Conservation (phyloP, 2,888 invertebrate genomes). For the Mylabris sibirica region DNA sequence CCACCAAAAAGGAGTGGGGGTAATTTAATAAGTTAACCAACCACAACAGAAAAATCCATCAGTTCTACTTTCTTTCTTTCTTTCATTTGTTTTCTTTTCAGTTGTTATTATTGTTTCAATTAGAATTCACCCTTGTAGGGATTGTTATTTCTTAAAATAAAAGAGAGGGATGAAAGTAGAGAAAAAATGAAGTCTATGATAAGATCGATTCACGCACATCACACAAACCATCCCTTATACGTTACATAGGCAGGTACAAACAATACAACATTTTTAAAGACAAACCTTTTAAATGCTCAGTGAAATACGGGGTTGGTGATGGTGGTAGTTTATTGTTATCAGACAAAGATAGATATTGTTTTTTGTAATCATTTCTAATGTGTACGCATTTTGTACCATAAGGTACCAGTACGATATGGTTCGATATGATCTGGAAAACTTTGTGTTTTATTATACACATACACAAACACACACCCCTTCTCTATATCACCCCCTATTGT, state of each 20-base stretch:
- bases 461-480: not conserved
- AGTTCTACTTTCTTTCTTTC: not conserved
- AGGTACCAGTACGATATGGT: constrained; percentile 37
- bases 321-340: not conserved
- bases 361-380: constrained; percentile 33
- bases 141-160: not conserved
- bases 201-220: constrained; percentile 13
- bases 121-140: constrained; percentile 1
- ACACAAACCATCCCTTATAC: constrained; percentile 1
- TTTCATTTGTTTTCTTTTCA: not conserved
- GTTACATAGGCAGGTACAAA: no score
- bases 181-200: not conserved
- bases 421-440: constrained; percentile 36
- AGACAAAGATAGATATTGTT: constrained; percentile 21
- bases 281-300: not conserved
- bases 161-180: not conserved
- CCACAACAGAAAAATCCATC: not conserved
- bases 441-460: constrained; percentile 28
- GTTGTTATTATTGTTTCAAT: not conserved
- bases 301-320: not conserved
- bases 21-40: constrained; percentile 10
- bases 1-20: not conserved
- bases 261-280: not conserved
- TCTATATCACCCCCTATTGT: not conserved
- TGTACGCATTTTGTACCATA: constrained; percentile 54